Evolutionary conservation across 2,888 invertebrate species (phyloP), one percentile per base, ranked within the genome.

Genomic region (Mythimna lalbum): DNA sequence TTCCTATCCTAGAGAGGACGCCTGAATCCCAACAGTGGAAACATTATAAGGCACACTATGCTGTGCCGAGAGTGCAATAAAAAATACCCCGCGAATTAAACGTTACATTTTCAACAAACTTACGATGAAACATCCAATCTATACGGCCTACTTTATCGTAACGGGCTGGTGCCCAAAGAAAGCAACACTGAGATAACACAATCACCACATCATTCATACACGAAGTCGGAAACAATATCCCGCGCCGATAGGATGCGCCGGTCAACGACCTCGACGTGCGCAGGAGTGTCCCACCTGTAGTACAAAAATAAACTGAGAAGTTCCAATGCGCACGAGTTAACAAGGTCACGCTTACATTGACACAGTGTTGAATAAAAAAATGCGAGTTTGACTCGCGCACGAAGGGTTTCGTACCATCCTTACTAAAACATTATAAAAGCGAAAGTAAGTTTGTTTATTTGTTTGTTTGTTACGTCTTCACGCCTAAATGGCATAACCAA

Each of bases 261-360:
- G 85, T 86, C 83, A 86, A 63, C 73, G 77, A 81, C 85, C 84
- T 73, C 76, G 73, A 64, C 61, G 73, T 81, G 80, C 80, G 84
- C 84, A 78, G 76, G 85, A 82, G 82, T 78, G 73, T 78, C 72
- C 78, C 76, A 87, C 84, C 82, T 84, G 84, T 76, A 59, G 36
- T n/a, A 53, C 67, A 50, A 33, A 68, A 65, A 69, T 56, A 64
- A 43, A 56, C 47, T 66, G 39, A 77, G 78, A 80, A 79, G 78
- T 53, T 43, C 59, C 52, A 76, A 9, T 63, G 47, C 55, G 55
- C 9, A 61, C 47, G 53, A 55, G 70, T 50, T 31, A 23, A 78
- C 80, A 80, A 79, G 75, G 75, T 78, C 79, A 75, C 43, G 14
- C 52, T 47, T 49, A 63, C 47, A 39, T 71, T 62, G 19, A 69